These are phyloP conservation scores for Ruditapes philippinarum DNA, from an alignment of 1,140 invertebrate genomes.

Conservation along the genomic window DNA sequence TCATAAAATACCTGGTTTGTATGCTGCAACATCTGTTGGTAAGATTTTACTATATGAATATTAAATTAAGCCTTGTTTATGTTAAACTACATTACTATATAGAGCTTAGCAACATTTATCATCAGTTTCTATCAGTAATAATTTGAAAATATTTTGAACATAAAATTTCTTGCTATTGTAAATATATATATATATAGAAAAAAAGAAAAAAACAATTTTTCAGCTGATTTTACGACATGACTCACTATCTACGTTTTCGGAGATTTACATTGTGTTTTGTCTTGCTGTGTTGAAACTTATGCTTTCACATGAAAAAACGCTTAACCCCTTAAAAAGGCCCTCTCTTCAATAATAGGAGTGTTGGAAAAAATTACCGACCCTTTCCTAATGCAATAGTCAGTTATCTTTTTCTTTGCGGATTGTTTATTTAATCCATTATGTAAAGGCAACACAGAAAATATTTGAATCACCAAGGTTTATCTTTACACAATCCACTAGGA, in stretches of 20 bases:
- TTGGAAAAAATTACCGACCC: not conserved
- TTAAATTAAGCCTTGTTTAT: no score
- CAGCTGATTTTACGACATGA: no score
- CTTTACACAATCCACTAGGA: conserved; percentile 46
- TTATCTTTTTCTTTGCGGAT: not conserved
- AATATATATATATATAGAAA: no score
- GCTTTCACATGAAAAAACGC: not conserved
- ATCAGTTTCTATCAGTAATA: no score
- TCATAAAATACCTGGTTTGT: no score
- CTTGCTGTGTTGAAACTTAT: not conserved
- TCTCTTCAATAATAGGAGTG: not conserved
- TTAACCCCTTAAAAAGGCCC: not conserved
- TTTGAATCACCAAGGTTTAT: conserved; percentile 53
- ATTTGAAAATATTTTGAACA: no score
- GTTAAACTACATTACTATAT: no score
- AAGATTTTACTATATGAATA: no score
- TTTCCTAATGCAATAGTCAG: not conserved
- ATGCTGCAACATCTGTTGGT: no score
- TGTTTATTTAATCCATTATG: not conserved
- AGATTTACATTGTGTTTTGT: not conserved
- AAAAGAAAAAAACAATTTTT: no score
- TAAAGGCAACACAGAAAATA: not conserved
- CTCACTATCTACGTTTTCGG: not conserved
- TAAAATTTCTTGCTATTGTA: no score
- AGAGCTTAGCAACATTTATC: no score